Percentiles rank a stretch among this genome's conserved stretches.
Conservation (phyloP, 2,797 vertebrate species). For the Chloroceryle inda region DNA sequence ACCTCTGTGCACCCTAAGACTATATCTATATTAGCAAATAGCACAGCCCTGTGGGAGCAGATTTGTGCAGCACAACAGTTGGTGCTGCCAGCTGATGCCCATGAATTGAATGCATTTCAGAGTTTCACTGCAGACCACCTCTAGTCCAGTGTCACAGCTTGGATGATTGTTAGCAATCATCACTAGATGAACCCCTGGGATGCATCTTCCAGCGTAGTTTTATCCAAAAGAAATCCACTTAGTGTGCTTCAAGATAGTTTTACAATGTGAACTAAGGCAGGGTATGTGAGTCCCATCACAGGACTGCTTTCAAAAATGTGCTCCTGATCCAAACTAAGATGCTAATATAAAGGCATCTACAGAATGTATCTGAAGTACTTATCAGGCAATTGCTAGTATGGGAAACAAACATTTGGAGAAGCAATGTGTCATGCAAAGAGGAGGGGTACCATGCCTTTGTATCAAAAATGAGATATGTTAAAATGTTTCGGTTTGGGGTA, state of each 20-base stretch:
- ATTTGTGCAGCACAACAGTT: background rate
- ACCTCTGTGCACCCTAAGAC: background rate
- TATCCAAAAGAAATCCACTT: background rate
- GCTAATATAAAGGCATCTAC: background rate
- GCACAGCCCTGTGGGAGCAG: background rate
- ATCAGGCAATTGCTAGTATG: background rate
- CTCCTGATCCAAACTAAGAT: background rate
- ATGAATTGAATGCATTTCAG: background rate
- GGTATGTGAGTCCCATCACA: background rate
- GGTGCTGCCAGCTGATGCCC: background rate
- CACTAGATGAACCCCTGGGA: background rate
- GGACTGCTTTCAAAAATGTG: background rate
- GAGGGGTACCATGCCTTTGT: background rate
- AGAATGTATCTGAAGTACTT: background rate
- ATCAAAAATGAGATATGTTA: background rate
- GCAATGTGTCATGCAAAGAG: background rate
- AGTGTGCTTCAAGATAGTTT: background rate
- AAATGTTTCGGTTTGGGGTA: background rate
- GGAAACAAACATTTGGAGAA: background rate
- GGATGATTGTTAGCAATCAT: background rate
- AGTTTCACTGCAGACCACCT: background rate
- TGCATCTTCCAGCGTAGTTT: background rate
- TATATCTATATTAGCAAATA: background rate
- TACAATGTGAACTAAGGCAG: background rate
- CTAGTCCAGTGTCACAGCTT: background rate